These are phyloP conservation scores for Carduelis carduelis DNA, from an alignment of 2,797 vertebrate species.

Conservation along the genomic window DNA sequence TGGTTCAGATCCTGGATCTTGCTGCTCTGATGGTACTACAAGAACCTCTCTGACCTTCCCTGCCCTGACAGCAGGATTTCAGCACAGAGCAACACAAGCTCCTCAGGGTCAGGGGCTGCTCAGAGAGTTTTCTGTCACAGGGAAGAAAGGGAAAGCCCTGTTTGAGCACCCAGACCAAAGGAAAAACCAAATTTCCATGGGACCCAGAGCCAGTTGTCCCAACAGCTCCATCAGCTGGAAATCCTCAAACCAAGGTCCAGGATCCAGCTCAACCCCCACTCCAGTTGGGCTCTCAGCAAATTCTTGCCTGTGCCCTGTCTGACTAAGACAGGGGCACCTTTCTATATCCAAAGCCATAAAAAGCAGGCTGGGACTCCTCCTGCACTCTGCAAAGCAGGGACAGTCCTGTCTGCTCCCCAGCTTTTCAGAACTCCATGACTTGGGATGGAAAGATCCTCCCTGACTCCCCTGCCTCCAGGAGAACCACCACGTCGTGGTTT, in stretches of 20 bases:
- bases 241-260: neutral
- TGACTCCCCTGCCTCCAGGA: neutral
- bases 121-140: neutral
- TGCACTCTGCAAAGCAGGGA: neutral
- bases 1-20: neutral
- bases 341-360: neutral
- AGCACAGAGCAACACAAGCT: neutral
- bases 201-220: neutral
- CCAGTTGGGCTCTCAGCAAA: neutral
- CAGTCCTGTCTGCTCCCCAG: too few relatives aligned
- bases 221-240: neutral
- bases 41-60: neutral
- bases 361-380: neutral
- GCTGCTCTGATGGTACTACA: neutral
- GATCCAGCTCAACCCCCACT: neutral
- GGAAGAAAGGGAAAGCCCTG: neutral
- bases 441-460: neutral
- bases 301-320: neutral
- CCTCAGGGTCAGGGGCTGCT: neutral
- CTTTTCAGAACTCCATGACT: neutral
- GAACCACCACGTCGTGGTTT: accelerated
- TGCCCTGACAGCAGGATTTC: neutral
- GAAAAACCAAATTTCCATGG: accelerated
- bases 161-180: neutral
- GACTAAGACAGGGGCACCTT: neutral